Percentiles rank a stretch among this genome's conserved stretches.
phyloP scores from a whole-genome alignment of 2,888 invertebrate genomes.

The Cantharis rustica region DNA sequence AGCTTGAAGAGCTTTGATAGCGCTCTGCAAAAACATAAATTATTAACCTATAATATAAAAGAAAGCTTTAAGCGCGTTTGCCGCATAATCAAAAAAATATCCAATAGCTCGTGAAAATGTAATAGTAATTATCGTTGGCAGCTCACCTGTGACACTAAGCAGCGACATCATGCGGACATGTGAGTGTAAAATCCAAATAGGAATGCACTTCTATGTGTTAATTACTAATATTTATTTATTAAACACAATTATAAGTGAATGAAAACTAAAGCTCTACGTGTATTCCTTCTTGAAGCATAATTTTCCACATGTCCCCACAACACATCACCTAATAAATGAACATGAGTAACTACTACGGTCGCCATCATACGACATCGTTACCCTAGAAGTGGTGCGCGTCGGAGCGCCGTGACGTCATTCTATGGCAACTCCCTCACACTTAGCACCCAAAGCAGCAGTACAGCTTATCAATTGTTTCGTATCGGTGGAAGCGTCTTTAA shows the following conservation, averaged over 20 bases:
- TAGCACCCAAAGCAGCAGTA: constrained; percentile 40
- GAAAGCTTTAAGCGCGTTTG: neutral
- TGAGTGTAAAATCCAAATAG: constrained; percentile 31
- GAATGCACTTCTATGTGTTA: constrained; percentile 23
- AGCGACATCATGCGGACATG: constrained; percentile 48
- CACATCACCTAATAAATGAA: constrained; percentile 28
- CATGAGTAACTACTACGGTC: constrained; percentile 36
- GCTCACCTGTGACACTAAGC: constrained; percentile 51
- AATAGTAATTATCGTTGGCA: constrained; percentile 2
- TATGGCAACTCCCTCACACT: constrained; percentile 47
- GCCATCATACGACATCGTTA: constrained; percentile 40
- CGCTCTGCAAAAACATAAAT: neutral
- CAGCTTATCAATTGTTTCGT: constrained; percentile 24
- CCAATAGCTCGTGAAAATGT: neutral
- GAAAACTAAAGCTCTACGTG: constrained; percentile 16
- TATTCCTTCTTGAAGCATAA: constrained; percentile 35
- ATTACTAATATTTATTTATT: neutral
- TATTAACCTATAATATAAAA: neutral
- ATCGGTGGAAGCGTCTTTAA: neutral
- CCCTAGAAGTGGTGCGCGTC: constrained; percentile 40
- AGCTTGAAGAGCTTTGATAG: neutral
- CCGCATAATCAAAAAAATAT: neutral
- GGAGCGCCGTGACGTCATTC: constrained; percentile 55
- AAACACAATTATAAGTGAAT: neutral
- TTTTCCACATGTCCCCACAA: constrained; percentile 34